Conservation (phyloP, 2,888 invertebrate genomes). For the Aplocera efformata region DNA sequence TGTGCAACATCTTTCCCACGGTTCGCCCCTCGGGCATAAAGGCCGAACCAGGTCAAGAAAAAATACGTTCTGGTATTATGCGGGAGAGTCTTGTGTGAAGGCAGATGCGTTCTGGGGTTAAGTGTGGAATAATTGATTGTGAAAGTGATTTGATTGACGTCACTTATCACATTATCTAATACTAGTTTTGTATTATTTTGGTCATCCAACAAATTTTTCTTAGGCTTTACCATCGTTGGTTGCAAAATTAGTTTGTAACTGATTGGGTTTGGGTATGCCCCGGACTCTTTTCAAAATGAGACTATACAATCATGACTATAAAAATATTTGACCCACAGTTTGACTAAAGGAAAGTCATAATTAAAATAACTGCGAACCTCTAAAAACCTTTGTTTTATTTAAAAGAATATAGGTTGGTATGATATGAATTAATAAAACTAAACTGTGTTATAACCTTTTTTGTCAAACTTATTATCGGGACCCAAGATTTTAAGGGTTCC, state of each 20-base stretch:
- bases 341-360: too few species aligned
- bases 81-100: constrained; percentile 68
- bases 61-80: constrained; percentile 75
- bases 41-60: constrained; percentile 77
- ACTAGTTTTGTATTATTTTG: constrained; percentile 13
- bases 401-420: too few species aligned
- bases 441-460: constrained; percentile 16
- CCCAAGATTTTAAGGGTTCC: constrained; percentile 43
- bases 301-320: too few species aligned
- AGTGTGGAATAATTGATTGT: constrained; percentile 57
- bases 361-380: too few species aligned
- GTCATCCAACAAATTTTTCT: neutral
- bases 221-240: too few species aligned
- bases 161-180: constrained; percentile 32
- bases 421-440: constrained; percentile 2
- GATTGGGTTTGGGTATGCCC: too few species aligned
- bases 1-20: constrained; percentile 78
- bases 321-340: too few species aligned
- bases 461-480: constrained; percentile 26
- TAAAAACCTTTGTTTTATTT: too few species aligned
- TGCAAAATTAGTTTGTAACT: too few species aligned
- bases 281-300: too few species aligned
- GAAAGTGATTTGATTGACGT: constrained; percentile 67
- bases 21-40: constrained; percentile 74
- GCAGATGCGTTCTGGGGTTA: constrained; percentile 78